phyloP scores from a whole-genome alignment of 2,888 invertebrate species.

The Coelinius sp. region DNA sequence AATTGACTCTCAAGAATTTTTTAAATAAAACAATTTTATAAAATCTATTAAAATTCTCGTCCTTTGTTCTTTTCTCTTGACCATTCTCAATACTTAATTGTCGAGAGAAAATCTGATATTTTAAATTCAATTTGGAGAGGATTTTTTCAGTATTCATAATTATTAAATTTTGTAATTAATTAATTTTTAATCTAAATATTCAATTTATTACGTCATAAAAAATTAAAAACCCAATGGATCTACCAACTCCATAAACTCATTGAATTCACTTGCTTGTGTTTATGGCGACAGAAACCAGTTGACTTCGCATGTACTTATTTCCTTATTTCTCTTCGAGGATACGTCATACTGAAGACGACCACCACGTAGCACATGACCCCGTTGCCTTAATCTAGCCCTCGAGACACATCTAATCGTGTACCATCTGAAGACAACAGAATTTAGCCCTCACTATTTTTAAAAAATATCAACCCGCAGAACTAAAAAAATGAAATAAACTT shows the following conservation, averaged over 20 bases:
- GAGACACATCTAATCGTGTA: background rate
- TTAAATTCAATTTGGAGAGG: background rate
- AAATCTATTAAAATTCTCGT: too few relatives aligned
- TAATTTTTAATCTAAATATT: too few relatives aligned
- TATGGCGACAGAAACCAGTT: slow-evolving; percentile 1
- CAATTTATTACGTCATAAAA: too few relatives aligned
- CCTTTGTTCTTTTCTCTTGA: too few relatives aligned
- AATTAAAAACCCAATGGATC: slow-evolving; percentile 7
- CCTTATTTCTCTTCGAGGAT: background rate
- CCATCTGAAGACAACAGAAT: too few relatives aligned
- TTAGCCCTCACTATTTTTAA: too few relatives aligned
- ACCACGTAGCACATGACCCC: slow-evolving; percentile 59
- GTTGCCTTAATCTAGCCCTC: slow-evolving; percentile 63
- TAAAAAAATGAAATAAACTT: too few relatives aligned
- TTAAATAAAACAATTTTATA: too few relatives aligned
- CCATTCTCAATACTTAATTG: too few relatives aligned
- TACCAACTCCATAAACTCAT: slow-evolving; percentile 9
- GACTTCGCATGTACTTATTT: background rate
- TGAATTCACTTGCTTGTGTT: too few relatives aligned
- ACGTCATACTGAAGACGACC: slow-evolving; percentile 18
- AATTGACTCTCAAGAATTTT: too few relatives aligned
- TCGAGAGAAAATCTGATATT: background rate
- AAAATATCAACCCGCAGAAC: too few relatives aligned
- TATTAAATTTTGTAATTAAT: background rate
- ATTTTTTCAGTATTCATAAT: background rate